Conservation (phyloP, 2,797 vertebrate genomes). For the Taenioides sp. region DNA sequence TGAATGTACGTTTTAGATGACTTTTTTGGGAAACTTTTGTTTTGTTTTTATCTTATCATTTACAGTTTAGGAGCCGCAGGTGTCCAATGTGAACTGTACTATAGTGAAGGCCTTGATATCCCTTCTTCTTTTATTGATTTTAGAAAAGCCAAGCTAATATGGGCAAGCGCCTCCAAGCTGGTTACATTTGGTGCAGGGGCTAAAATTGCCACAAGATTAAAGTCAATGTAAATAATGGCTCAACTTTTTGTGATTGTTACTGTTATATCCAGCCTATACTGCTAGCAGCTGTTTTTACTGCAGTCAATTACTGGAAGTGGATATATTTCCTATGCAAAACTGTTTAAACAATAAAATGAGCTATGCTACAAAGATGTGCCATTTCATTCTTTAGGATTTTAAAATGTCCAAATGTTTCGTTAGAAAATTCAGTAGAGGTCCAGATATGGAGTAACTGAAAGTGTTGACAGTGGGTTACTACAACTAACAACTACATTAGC, state of each 20-base stretch:
- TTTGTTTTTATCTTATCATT: slow-evolving; percentile 67
- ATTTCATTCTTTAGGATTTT: slow-evolving; percentile 25
- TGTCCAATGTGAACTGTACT: slow-evolving; percentile 82
- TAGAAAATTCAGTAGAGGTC: background rate
- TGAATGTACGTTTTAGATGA: slow-evolving; percentile 90
- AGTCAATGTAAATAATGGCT: slow-evolving; percentile 99
- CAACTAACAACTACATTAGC: background rate
- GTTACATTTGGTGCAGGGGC: slow-evolving; percentile 91
- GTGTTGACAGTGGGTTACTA: too few relatives aligned
- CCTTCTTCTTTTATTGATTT: slow-evolving; percentile 68
- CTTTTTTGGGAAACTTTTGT: slow-evolving; percentile 76
- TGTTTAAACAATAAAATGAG: slow-evolving; percentile 99
- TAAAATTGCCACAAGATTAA: slow-evolving; percentile 99
- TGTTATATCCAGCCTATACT: slow-evolving; percentile 99
- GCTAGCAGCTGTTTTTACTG: slow-evolving; percentile 99
- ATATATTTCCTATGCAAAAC: slow-evolving; percentile 99
- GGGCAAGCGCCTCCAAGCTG: slow-evolving; percentile 83
- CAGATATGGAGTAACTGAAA: background rate
- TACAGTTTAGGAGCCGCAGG: slow-evolving; percentile 81
- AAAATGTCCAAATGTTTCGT: background rate
- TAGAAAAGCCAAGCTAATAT: slow-evolving; percentile 68
- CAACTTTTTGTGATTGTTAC: slow-evolving; percentile 99
- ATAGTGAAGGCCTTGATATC: slow-evolving; percentile 78
- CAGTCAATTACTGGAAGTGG: slow-evolving; percentile 99
- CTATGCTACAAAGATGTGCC: slow-evolving; percentile 95